These are phyloP conservation scores for Mus pahari DNA, from an alignment of 2,113 vertebrate species.

Conservation along the genomic window DNA sequence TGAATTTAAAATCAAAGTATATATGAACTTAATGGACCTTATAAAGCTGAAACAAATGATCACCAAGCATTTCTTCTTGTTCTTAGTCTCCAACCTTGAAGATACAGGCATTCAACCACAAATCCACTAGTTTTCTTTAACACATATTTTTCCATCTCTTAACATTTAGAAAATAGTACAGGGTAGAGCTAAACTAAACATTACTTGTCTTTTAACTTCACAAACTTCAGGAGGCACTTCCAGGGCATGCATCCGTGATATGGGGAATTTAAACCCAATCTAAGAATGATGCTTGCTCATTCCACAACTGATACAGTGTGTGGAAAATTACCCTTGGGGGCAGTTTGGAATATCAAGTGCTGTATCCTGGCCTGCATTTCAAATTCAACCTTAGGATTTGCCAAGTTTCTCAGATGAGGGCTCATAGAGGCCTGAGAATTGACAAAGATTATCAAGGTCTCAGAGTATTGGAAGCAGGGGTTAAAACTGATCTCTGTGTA, in stretches of 20 bases:
- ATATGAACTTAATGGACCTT: neutral
- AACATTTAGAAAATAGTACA: slow-evolving; percentile 15
- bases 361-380: slow-evolving; percentile 25
- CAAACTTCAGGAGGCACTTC: slow-evolving; percentile 30
- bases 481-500: neutral
- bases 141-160: slow-evolving; percentile 27
- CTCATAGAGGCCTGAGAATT: slow-evolving; percentile 59
- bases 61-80: neutral
- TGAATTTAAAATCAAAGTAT: slow-evolving; percentile 28
- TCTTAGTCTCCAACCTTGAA: slow-evolving; percentile 12
- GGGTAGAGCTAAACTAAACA: neutral
- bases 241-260: neutral
- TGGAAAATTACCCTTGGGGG: neutral
- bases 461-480: slow-evolving; percentile 42
- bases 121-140: neutral
- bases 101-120: neutral
- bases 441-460: slow-evolving; percentile 7
- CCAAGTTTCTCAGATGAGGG: slow-evolving; percentile 55
- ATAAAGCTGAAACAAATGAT: neutral
- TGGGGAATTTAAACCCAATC: slow-evolving; percentile 51
- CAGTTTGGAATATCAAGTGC: slow-evolving; percentile 13
- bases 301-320: slow-evolving; percentile 8
- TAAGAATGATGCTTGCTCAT: slow-evolving; percentile 62
- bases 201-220: neutral
- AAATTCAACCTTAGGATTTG: slow-evolving; percentile 43